A percentile compares a stretch with the other conserved stretches of the same genome.
phyloP scores from a whole-genome alignment of 2,797 vertebrate species.

The Erethizon dorsatum region DNA sequence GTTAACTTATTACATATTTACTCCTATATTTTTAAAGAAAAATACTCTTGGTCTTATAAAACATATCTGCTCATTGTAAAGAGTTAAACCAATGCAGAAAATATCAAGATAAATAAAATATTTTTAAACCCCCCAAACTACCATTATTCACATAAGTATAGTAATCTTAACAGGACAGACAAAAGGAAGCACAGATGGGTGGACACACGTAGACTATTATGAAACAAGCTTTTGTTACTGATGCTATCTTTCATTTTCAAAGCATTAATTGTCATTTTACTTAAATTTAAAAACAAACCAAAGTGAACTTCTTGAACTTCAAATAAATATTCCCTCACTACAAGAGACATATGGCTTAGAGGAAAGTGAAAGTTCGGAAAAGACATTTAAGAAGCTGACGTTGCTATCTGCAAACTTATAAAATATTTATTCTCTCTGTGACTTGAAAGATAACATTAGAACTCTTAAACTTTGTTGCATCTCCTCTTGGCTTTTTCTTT shows the following conservation, averaged over 20 bases:
- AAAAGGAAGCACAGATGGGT: background rate
- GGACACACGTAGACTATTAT: background rate
- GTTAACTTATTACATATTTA: background rate
- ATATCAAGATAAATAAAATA: background rate
- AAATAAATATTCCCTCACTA: background rate
- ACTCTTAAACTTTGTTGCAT: background rate
- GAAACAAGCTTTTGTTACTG: background rate
- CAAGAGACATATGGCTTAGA: background rate
- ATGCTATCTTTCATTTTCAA: background rate
- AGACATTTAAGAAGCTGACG: background rate
- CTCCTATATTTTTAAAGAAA: background rate
- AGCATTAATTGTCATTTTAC: background rate
- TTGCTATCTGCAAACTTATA: background rate
- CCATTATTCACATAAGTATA: background rate
- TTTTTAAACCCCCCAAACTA: background rate
- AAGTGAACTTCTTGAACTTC: slow-evolving; percentile 2
- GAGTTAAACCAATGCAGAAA: slow-evolving; percentile 25
- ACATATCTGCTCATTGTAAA: background rate
- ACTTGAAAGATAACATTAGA: background rate
- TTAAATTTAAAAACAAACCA: background rate
- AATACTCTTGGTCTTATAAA: background rate
- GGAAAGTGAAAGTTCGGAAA: background rate
- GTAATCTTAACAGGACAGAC: background rate
- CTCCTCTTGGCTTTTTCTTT: background rate
- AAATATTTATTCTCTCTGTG: background rate